Conservation (phyloP, 2,888 invertebrate genomes). For the Drepana falcataria region DNA sequence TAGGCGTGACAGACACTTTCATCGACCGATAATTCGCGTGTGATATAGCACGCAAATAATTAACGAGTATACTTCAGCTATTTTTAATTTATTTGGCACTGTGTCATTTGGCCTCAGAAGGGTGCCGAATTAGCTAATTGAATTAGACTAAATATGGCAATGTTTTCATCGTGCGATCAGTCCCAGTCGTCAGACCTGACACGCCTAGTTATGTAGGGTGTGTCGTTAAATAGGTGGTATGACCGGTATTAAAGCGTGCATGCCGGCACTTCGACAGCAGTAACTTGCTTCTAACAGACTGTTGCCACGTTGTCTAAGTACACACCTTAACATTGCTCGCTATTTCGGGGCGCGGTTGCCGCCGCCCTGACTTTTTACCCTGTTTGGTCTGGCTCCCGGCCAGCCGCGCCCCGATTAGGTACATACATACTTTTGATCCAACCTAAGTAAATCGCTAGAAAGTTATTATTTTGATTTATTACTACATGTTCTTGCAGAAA, state of each 20-base stretch:
- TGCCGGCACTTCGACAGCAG: slow-evolving; percentile 17
- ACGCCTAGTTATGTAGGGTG: slow-evolving; percentile 23
- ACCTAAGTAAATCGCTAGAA: slow-evolving; percentile 31
- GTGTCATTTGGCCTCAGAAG: slow-evolving; percentile 19
- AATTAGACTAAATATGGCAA: slow-evolving; percentile 34
- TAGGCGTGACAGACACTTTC: background rate
- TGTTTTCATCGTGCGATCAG: slow-evolving; percentile 20
- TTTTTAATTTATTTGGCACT: slow-evolving; percentile 16
- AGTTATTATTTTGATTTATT: slow-evolving; percentile 43
- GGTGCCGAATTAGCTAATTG: slow-evolving; percentile 25
- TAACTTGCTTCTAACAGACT: slow-evolving; percentile 28
- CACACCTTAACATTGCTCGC: slow-evolving; percentile 76
- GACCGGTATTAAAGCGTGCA: slow-evolving; percentile 16
- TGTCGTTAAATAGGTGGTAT: slow-evolving; percentile 28
- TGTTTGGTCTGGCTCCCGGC: slow-evolving; percentile 70
- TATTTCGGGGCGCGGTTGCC: slow-evolving; percentile 71
- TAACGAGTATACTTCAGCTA: background rate
- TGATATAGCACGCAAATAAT: background rate
- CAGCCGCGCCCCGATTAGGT: slow-evolving; percentile 55
- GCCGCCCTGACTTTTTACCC: slow-evolving; percentile 73
- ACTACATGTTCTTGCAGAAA: slow-evolving; percentile 5
- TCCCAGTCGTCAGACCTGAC: slow-evolving; percentile 14
- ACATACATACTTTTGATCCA: slow-evolving; percentile 31
- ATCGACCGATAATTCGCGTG: background rate
- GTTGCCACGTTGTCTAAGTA: slow-evolving; percentile 38